Base-by-base conservation (phyloP, 1,140 invertebrate genomes). In the Nasonia giraulti region DNA sequence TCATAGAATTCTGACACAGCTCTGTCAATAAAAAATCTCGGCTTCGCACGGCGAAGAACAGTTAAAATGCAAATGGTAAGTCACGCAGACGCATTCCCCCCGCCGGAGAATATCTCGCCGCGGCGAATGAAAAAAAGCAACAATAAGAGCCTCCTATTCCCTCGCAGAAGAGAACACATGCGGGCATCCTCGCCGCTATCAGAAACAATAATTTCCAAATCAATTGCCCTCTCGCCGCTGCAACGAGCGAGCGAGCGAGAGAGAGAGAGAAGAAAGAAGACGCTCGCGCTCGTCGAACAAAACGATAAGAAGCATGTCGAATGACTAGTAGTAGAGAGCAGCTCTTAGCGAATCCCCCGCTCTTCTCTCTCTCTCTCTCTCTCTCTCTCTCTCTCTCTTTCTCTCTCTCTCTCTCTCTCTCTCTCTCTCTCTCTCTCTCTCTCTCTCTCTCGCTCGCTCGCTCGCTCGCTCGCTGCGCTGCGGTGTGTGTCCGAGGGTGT, bases 401-500 rank as follows among this genome's bases (percentile, higher is more conserved):
- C 23, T 27, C 23, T 27, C 23, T 27, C 23, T 27, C 23, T 27
- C 27, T 27, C 27, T 27, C 27, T 27, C 27, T 27, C 27, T 27
- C 27, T 27, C 27, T 27, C 33, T 23, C 27, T 78, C 27, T 37
- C 78, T 69, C 33, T 68, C 1, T 69, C 78, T n/a, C 78, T 40
- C 33, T 33, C 33, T 33, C 33, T 33, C 33, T 33, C 33, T 33
- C 23, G 0, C 23, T 23, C 23, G 0, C 23, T 23, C 27, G 0
- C 27, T 27, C 27, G 0, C 27, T 27, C 27, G 0, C 27, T 27
- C 27, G 27, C 47, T 40, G 5, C 7, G 44, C 74, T 55, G 31
- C 8, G 44, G 40, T 50, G 55, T 47, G 37, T 83, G 40, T 40
- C 62, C 89, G 87, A 88, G 88, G 89, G 89, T 92, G 92, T 91